Conservation (phyloP, 1,140 invertebrate species). For the Trachelipus rathkii region DNA sequence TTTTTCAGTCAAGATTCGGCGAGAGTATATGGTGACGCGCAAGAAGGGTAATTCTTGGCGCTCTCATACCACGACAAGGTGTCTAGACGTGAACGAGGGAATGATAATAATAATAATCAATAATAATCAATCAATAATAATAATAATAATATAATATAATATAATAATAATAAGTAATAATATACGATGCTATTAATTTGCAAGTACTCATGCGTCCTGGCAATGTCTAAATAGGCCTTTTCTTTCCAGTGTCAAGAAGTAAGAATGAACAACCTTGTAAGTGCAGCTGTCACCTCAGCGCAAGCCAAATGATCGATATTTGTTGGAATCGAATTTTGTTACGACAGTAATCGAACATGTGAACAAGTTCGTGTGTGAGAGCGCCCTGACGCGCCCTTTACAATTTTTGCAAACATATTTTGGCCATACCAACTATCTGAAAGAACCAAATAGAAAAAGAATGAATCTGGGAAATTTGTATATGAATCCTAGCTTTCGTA, state of each 20-base stretch:
- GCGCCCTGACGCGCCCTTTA: conserved; percentile 70
- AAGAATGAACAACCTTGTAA: conserved; percentile 86
- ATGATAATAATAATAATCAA: no score
- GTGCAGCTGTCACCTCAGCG: conserved; percentile 84
- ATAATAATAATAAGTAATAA: no score
- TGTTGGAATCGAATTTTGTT: conserved; percentile 81
- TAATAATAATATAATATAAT: no score
- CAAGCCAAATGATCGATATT: conserved; percentile 92
- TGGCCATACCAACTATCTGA: conserved; percentile 87
- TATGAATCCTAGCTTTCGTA: no score
- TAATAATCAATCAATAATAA: no score
- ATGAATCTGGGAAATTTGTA: not conserved
- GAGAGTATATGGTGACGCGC: no score
- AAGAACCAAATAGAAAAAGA: conserved; percentile 47
- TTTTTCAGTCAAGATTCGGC: no score
- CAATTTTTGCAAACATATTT: conserved; percentile 66
- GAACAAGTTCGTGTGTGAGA: conserved; percentile 86
- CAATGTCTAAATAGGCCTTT: conserved; percentile 68
- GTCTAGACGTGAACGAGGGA: no score
- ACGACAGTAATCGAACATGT: conserved; percentile 93
- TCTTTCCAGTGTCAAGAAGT: conserved; percentile 70
- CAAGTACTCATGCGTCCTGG: conserved; percentile 66
- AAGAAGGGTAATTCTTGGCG: no score
- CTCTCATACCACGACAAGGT: no score
- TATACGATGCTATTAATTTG: no score